Conservation (phyloP, 2,113 vertebrate species). For the Oxyura jamaicensis region DNA sequence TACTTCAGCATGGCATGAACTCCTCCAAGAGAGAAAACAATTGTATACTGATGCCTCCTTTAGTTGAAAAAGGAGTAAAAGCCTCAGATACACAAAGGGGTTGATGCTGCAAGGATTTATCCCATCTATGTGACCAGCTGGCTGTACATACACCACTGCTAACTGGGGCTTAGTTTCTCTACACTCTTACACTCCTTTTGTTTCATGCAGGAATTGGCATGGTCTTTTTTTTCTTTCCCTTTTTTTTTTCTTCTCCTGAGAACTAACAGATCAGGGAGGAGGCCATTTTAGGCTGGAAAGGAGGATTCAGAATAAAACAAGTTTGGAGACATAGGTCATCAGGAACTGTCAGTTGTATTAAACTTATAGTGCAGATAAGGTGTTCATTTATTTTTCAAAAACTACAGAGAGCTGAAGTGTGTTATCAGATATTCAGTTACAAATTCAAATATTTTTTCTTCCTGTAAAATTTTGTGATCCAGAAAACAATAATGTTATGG, state of each 20-base stretch:
- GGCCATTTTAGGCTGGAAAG: background rate
- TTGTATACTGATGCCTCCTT: background rate
- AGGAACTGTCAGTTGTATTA: background rate
- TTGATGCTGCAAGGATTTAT: background rate
- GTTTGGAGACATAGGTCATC: background rate
- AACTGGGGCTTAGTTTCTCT: background rate
- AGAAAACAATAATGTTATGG: background rate
- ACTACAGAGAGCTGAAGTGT: background rate
- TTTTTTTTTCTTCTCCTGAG: background rate
- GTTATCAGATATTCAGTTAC: background rate
- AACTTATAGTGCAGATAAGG: background rate
- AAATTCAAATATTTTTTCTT: background rate
- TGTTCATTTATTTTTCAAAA: background rate
- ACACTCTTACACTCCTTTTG: background rate
- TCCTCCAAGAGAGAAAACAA: background rate
- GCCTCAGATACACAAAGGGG: background rate
- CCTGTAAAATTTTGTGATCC: background rate
- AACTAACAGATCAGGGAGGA: rapidly evolving
- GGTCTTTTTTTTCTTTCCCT: background rate
- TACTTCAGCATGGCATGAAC: background rate
- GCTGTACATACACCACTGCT: background rate
- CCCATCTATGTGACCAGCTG: background rate
- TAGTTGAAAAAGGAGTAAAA: background rate
- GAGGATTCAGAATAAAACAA: background rate
- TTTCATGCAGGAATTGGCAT: background rate